phyloP scores from a whole-genome alignment of 2,888 invertebrate species.

The Trissonchulus latispiculum region DNA sequence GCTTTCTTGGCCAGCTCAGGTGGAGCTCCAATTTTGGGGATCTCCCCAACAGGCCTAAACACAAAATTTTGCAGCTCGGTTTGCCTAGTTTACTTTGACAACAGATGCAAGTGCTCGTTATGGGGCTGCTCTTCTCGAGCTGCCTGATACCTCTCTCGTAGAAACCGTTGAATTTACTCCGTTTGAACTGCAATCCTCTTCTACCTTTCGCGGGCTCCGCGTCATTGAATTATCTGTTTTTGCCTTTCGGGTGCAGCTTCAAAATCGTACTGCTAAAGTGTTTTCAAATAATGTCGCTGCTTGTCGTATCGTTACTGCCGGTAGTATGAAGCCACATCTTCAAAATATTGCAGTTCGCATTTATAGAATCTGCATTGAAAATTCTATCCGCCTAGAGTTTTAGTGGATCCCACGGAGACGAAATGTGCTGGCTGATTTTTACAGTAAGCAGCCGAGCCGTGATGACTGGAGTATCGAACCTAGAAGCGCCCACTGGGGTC shows the following conservation, averaged over 20 bases:
- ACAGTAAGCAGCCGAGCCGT: not conserved
- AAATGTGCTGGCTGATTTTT: not conserved
- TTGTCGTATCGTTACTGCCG: not conserved
- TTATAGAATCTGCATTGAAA: not conserved
- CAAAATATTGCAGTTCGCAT: not conserved
- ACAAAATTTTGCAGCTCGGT: not conserved
- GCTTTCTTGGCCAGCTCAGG: no score
- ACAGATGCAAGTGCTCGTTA: not conserved
- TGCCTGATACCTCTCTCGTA: no score
- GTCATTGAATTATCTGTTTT: not conserved
- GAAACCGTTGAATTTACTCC: no score
- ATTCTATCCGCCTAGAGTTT: not conserved
- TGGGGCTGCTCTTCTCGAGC: not conserved
- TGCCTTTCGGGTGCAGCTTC: not conserved
- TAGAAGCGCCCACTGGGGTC: not conserved
- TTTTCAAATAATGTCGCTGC: not conserved
- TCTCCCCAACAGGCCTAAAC: not conserved
- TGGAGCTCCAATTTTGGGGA: no score
- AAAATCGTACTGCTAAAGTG: not conserved
- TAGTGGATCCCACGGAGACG: not conserved
- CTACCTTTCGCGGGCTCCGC: not conserved
- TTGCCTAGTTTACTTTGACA: not conserved
- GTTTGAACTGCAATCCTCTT: no score
- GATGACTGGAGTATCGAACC: not conserved
- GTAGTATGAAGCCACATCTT: constrained; percentile 2